These are phyloP conservation scores for Tichodroma muraria DNA, from an alignment of 2,113 vertebrate genomes.

Conservation along the genomic window DNA sequence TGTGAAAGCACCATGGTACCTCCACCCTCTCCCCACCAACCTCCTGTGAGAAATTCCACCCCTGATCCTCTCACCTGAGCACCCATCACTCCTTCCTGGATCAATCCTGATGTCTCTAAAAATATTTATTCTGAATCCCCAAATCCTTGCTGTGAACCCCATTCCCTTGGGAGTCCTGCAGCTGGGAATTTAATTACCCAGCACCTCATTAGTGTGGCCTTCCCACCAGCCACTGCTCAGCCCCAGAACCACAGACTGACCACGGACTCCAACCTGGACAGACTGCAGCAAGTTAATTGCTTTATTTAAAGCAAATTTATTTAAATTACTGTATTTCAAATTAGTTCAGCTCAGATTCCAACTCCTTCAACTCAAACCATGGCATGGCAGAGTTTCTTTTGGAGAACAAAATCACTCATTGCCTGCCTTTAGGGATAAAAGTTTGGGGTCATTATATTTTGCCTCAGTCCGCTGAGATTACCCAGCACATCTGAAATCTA, in stretches of 20 bases:
- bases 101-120: neutral
- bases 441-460: neutral
- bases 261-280: neutral
- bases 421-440: neutral
- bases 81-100: neutral
- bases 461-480: neutral
- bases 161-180: neutral
- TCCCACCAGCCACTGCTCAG: neutral
- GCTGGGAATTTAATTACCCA: neutral
- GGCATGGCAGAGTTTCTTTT: neutral
- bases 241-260: neutral
- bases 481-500: neutral
- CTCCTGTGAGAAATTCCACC: neutral
- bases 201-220: neutral
- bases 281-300: neutral
- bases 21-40: neutral
- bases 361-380: neutral
- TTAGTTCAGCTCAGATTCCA: neutral
- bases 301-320: neutral
- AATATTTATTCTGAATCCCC: neutral
- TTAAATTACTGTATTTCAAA: neutral
- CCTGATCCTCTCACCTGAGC: neutral
- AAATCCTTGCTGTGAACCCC: neutral
- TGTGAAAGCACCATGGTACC: neutral
- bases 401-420: neutral